Evolutionary conservation across 2,113 vertebrate species (phyloP).

Genomic region (Haplochromis vanheusdeni): DNA sequence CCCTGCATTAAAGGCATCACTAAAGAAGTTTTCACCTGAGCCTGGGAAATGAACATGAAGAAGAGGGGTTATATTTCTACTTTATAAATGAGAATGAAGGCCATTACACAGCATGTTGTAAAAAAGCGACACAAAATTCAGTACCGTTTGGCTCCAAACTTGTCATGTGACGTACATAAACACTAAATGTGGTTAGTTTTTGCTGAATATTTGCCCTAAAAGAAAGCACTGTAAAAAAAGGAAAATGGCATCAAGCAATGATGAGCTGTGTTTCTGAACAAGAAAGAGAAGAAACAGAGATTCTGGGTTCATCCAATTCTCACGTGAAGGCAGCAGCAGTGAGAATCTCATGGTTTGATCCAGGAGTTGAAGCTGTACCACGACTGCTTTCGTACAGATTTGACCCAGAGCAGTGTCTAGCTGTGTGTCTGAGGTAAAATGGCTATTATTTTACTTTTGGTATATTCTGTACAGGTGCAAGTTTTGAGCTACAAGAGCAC

Average conservation of each 20-base stretch:
- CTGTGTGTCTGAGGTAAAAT: not conserved
- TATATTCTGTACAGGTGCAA: not conserved
- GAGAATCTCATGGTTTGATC: not conserved
- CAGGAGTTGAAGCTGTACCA: not conserved
- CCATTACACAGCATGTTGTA: not conserved
- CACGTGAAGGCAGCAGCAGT: not conserved
- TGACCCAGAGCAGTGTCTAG: not conserved
- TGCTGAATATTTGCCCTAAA: not conserved
- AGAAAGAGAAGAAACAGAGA: not conserved
- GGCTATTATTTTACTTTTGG: not conserved
- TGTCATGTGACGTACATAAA: not conserved
- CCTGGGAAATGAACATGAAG: not conserved
- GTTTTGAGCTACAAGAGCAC: not conserved
- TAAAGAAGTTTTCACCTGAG: slow-evolving; percentile 1
- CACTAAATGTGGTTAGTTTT: not conserved
- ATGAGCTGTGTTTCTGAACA: not conserved
- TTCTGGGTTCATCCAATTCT: not conserved
- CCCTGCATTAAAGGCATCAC: not conserved
- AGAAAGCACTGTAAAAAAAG: not conserved
- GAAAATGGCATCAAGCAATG: not conserved
- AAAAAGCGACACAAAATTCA: not conserved
- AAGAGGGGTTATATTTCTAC: not conserved
- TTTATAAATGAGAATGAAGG: not conserved
- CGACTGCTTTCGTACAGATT: not conserved
- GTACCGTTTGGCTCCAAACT: not conserved